A percentile compares a stretch with the other conserved stretches of the same genome.
Conservation (phyloP, 2,888 invertebrate species). For the Cheilosia impressa region DNA sequence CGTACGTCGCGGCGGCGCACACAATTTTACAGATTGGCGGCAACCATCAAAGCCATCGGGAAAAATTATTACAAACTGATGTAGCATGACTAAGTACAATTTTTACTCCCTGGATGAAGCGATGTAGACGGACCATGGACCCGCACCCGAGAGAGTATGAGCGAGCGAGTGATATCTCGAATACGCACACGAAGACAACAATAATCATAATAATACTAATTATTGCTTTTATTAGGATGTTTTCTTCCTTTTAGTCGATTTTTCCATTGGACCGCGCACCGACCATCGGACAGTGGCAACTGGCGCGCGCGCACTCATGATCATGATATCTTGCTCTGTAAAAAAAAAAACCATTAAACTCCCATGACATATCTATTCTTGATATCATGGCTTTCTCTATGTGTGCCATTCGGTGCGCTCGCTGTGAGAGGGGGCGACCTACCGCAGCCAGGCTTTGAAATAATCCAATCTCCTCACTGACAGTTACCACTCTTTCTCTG, state of each 20-base stretch:
- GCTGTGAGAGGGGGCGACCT: constrained; percentile 59
- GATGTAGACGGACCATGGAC: no score
- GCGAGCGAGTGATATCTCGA: constrained; percentile 4
- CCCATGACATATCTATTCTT: constrained; percentile 70
- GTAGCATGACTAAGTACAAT: constrained; percentile 84
- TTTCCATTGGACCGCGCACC: background rate
- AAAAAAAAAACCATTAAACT: constrained; percentile 61
- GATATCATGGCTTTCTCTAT: constrained; percentile 70
- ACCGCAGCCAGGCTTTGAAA: constrained; percentile 65
- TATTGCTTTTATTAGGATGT: constrained; percentile 61
- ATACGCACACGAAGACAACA: constrained; percentile 42
- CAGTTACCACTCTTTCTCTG: constrained; percentile 66
- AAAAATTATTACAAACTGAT: constrained; percentile 83
- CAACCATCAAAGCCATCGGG: constrained; percentile 81
- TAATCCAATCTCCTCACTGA: constrained; percentile 71
- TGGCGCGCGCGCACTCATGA: constrained; percentile 39
- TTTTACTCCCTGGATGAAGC: constrained; percentile 76
- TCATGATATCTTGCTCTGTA: constrained; percentile 62
- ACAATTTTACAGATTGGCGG: constrained; percentile 75
- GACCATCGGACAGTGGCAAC: constrained; percentile 5
- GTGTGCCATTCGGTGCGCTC: constrained; percentile 54
- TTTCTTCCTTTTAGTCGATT: constrained; percentile 16
- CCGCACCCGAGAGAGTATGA: background rate
- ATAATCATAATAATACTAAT: constrained; percentile 73
- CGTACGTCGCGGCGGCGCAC: constrained; percentile 69